Evolutionary conservation across 2,797 vertebrate genomes (phyloP), one percentile per base, ranked within the genome.

Genomic region (Sebastes steindachneri): DNA sequence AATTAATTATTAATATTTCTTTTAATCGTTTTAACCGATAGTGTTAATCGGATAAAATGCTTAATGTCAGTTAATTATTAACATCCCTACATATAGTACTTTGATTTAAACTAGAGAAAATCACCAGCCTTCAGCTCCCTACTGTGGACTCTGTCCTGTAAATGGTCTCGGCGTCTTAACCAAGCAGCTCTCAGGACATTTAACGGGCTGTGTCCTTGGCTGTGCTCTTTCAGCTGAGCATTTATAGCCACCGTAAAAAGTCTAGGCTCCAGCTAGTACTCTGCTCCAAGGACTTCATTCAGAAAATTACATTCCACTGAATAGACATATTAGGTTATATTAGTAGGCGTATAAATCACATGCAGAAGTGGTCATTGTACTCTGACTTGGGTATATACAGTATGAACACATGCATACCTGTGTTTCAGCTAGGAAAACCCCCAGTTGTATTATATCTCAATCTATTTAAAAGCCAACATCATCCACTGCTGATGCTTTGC

Each of bases 251-350:
- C n/a, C 28, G 57, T 87, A 80, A 85, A 75, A 19, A 45, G 62
- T 41, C 28, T 59, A 75, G 55, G 45, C 71, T 69, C 63, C 53
- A 59, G 55, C 62, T 63, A 25, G 23, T 10, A 55, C 35, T 53
- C 31, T 63, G 69, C 75, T 80, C 57, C 55, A 72, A 73, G 33
- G 69, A 73, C 62, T 86, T 63, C 37, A 84, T 87, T 90, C 82
- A 90, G 41, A 90, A 86, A 82, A 87, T 26, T 21, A 25, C 73
- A 87, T 90, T 90, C 68, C 76, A 66, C n/a, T 73, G 57, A 54
- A 19, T n/a, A 19, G 62, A 64, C 58, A 68, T 41, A 86, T 88
- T 84, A 87, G n/a, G 33, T 77, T 75, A 73, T 79, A 85, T 72
- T 64, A 80, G n/a, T n/a, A 37, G 28, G 23, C 29, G 29, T 60